Base-by-base conservation (phyloP, 2,113 vertebrate species). In the Anguilla japonica region DNA sequence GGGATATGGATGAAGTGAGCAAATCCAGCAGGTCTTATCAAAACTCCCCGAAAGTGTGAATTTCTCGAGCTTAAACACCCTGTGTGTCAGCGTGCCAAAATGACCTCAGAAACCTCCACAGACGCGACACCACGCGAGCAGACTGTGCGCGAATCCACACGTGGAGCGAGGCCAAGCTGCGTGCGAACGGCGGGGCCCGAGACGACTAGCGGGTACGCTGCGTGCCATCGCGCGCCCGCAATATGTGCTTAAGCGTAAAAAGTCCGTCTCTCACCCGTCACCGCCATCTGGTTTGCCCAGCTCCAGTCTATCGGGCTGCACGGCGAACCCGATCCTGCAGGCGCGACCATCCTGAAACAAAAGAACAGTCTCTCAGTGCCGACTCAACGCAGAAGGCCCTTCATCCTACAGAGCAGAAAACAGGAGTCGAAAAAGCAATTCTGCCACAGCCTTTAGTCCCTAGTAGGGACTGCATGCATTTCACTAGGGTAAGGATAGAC, bases 241-340 rank as follows among this genome's bases (percentile, higher is more conserved):
- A 34, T 75, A 9, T 75, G 9, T 34, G 71, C 43, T 40, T 53
- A 29, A 79, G 43, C 1, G 29, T 8, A 41, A 82, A 82, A 87
- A 41, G 89, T 88, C 89, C 81, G 87, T 91, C 56, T 90, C 97
- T 99, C 96, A 99, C 98, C 98, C 98, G 95, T 99, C 98, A 85
- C 92, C 97, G 90, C 96, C 98, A 92, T 99, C 98, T 87, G 98
- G 98, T 96, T 99, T 99, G 94, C 97, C 98, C 94, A 99, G 96
- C 94, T 99, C 98, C 96, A 99, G 92, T 94, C 98, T 97, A 94
- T 99, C 98, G 57, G 98, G 98, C 43, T 99, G 98, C 91, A 99
- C 98, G 89, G 98, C 98, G 94, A 99, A 99, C 90, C 98, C 97
- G 93, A 99, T 99, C 94, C 98, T 96, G 94, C 98, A 99, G 92